phyloP scores from a whole-genome alignment of 2,113 vertebrate genomes.

The Orcinus orca region DNA sequence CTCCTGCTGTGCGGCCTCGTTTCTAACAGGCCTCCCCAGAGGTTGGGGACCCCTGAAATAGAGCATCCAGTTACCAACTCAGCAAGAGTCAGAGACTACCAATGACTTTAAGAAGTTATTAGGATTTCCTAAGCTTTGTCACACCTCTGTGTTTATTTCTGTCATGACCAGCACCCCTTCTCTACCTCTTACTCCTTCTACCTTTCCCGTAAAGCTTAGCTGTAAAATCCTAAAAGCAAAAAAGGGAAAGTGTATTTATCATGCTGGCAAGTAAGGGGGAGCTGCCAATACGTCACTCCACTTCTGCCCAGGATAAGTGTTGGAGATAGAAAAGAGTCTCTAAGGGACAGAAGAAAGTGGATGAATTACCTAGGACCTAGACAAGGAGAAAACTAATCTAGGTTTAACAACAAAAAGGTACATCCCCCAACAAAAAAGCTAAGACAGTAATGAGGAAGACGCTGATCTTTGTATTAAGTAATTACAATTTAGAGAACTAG shows the following conservation, averaged over 20 bases:
- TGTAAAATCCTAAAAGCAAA: conserved; percentile 14
- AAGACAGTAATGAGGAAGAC: neutral
- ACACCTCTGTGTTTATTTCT: neutral
- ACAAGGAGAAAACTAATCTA: neutral
- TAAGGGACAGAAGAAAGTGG: neutral
- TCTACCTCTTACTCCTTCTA: neutral
- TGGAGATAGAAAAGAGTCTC: neutral
- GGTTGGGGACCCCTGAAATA: neutral
- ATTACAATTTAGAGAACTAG: neutral
- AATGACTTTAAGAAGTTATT: neutral
- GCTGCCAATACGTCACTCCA: neutral
- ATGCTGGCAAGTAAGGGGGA: neutral
- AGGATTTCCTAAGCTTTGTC: neutral
- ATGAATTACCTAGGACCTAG: neutral
- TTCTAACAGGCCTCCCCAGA: too few relatives aligned
- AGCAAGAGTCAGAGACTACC: neutral
- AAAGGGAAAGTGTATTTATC: neutral
- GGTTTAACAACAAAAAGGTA: neutral
- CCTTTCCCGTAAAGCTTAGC: neutral
- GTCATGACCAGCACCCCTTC: neutral
- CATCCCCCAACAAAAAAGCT: neutral
- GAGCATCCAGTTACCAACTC: neutral
- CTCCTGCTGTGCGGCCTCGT: too few relatives aligned
- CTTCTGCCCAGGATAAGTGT: neutral
- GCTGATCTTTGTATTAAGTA: neutral